Evolutionary conservation across 2,888 invertebrate genomes (phyloP), one percentile per base, ranked within the genome.

Genomic region (Cataglyphis albicans): DNA sequence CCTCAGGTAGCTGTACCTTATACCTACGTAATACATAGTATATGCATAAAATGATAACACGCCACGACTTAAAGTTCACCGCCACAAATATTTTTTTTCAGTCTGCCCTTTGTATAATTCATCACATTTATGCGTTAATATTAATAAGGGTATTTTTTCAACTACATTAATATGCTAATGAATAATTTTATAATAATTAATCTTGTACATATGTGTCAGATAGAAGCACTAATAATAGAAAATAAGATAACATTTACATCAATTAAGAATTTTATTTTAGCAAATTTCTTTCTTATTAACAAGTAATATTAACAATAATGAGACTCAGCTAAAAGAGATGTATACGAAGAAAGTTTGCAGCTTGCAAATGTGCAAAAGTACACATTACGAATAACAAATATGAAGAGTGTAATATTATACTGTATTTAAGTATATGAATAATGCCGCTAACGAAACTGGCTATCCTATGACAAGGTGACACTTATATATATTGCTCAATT

Each of bases 231-330:
- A 15, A n/a, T 61, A 44, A 52, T 2, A 41, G 29, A 55, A 4
- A 44, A 44, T 44, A 67, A 48, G 7, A 44, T n/a, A 3, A 38
- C 18, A n/a, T 72, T 80, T 72, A 70, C 70, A 61, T 35, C 29
- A 57, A 76, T 9, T 7, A 57, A 18, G 52, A 48, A 72, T 68
- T 61, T 80, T 78, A 70, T 70, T 80, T 70, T 61, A 61, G 25
- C 35, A 70, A 72, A 80, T 48, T 32, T 12, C 25, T 6, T 72
- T 70, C n/a, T 48, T 48, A 18, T 78, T 78, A 18, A 18, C 25
- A 70, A 35, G 38, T 57, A 61, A 35, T 10, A n/a, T 35, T 80
- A 25, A 70, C 59, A 59, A 7, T 44, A 59, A 78, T 44, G 44
- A 44, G 12, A 59, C 18, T 78, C 18, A 48, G 9, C 12, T 35